Evolutionary conservation across 2,888 invertebrate genomes (phyloP).

Genomic region (Marronus borbonicus): DNA sequence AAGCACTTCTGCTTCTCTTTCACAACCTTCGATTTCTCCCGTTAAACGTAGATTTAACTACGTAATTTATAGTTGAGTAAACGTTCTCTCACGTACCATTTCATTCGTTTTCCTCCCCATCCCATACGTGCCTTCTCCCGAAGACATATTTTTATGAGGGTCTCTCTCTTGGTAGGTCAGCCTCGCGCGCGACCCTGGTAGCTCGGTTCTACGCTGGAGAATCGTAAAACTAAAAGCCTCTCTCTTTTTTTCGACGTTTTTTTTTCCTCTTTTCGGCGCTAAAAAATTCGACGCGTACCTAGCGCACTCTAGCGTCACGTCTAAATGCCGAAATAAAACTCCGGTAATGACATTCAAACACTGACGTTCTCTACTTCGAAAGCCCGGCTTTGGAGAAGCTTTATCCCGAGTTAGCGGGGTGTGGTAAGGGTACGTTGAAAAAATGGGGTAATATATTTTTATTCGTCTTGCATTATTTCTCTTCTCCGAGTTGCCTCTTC

Average conservation of each 20-base stretch:
- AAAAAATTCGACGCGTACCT: constrained; percentile 19
- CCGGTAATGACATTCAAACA: constrained; percentile 42
- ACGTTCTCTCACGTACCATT: constrained; percentile 15
- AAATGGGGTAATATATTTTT: constrained; percentile 38
- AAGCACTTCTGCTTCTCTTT: neutral
- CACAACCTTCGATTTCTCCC: constrained; percentile 34
- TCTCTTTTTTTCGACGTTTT: neutral
- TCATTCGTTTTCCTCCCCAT: too few relatives aligned
- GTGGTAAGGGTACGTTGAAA: neutral
- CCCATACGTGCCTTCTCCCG: neutral
- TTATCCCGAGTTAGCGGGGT: constrained; percentile 7
- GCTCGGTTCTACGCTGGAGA: neutral
- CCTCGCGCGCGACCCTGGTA: neutral
- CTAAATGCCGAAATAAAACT: constrained; percentile 46
- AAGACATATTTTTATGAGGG: constrained; percentile 42
- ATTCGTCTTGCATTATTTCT: constrained; percentile 32
- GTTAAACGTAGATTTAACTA: constrained; percentile 45
- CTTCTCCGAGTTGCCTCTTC: constrained; percentile 8
- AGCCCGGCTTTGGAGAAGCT: constrained; percentile 2
- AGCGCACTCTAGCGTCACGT: constrained; percentile 35
- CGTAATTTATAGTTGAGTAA: constrained; percentile 39
- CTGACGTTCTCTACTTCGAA: constrained; percentile 21
- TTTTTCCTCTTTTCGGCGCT: neutral
- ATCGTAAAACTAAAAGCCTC: constrained; percentile 50
- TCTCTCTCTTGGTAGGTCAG: constrained; percentile 14